Evolutionary conservation across 2,888 invertebrate species (phyloP), one percentile per base, ranked within the genome.

Genomic region (Dolichomitus sp.): DNA sequence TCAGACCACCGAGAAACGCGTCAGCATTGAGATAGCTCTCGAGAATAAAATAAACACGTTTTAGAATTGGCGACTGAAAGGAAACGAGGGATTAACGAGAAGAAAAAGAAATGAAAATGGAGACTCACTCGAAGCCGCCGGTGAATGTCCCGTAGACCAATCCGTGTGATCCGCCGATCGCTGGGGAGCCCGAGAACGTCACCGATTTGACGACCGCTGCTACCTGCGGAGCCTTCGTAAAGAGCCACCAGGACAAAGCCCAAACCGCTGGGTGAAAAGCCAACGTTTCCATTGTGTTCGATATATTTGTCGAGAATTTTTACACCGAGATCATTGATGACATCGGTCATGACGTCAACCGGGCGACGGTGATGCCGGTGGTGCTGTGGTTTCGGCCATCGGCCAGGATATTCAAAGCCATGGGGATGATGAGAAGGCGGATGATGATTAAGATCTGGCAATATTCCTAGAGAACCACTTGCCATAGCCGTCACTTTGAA

Each of bases 1-100:
- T 97, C 80, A 98, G 94, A 0, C 98, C 98, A 14, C 97, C 97
- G 2, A 98, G 94, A 85, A 97, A 97, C 50, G 97, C 97, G 90
- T 98, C 97, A 19, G 97, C 96, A 81, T 97, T 97, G 89, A 98
- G 97, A 91, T 98, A 98, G 68, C 97, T 97, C 98, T 93, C 97
- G n/a, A 87, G 83, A 70, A 65, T 65, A 42, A 59, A 85, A 77
- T 63, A 4, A 73, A 77, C n/a, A 17, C 5, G 4, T 12, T 52
- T 19, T 42, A 19, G 40, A 1, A 12, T 7, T 7, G 12, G 50
- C 12, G 11, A 42, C 11, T 23, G 17, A 30, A 70, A 72, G 19
- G 45, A 45, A 27, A 33, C 33, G 33, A 6, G 9, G 23, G 42
- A 33, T 27, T 14, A 27, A 50, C 7, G n/a, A 14, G 30, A 14